phyloP scores from a whole-genome alignment of 1,140 invertebrate genomes.

The Atta texana region DNA sequence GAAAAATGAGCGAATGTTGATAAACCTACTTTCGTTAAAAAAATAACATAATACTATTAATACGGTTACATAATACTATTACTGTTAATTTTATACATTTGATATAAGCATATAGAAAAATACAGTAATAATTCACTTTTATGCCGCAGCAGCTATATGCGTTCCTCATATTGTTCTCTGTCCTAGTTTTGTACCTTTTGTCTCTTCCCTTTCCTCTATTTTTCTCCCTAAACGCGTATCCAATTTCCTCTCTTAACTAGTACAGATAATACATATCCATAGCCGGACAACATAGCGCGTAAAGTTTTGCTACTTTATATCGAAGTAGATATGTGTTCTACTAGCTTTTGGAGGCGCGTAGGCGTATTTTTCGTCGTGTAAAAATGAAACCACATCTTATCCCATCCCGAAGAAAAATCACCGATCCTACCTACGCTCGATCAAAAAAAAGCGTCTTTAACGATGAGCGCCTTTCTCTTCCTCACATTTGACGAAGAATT shows the following conservation, averaged over 20 bases:
- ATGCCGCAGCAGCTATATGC: constrained; percentile 26
- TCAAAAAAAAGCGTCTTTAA: constrained; percentile 3
- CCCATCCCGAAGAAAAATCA: constrained; percentile 25
- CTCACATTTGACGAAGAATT: not conserved
- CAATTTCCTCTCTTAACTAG: constrained; percentile 11
- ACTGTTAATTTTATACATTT: not conserved
- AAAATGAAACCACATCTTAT: constrained; percentile 14
- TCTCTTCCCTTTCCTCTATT: not conserved
- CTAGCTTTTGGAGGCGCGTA: constrained; percentile 65
- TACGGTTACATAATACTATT: not conserved
- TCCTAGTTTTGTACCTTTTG: not conserved
- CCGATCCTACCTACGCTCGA: constrained; percentile 29
- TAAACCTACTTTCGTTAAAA: not conserved
- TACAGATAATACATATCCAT: constrained; percentile 41
- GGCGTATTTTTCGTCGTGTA: constrained; percentile 55
- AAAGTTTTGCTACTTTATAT: constrained; percentile 51
- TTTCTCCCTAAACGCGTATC: constrained; percentile 26
- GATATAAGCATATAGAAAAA: not conserved
- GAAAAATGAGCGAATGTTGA: constrained; percentile 10
- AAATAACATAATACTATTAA: constrained; percentile 14
- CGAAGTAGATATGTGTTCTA: constrained; percentile 58
- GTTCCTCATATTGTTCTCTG: constrained; percentile 2
- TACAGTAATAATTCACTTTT: not conserved
- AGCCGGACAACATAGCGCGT: constrained; percentile 37
- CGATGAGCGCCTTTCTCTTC: constrained; percentile 10